Evolutionary conservation across 2,113 vertebrate genomes (phyloP).

Genomic region (Caracal caracal): DNA sequence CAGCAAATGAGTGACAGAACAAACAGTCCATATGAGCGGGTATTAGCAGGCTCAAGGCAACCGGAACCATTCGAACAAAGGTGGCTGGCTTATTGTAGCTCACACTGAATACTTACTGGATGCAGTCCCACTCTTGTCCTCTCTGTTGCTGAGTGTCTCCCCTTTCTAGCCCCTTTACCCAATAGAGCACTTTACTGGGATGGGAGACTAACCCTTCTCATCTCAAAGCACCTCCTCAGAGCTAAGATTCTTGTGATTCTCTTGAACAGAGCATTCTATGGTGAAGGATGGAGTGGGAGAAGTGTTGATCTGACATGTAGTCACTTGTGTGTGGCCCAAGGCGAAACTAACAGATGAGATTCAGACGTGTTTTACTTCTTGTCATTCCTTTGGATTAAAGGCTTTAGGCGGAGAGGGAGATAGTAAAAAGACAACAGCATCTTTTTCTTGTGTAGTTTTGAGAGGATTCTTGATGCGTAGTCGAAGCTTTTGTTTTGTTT

Average conservation of each 20-base stretch:
- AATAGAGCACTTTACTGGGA: background rate
- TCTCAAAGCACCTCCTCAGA: background rate
- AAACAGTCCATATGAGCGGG: too few species aligned
- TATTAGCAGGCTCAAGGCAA: background rate
- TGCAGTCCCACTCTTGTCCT: background rate
- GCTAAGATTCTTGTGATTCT: background rate
- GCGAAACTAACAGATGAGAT: background rate
- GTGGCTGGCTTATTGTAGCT: background rate
- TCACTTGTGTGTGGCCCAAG: background rate
- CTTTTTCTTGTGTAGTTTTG: background rate
- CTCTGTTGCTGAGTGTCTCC: background rate
- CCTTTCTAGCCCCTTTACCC: background rate
- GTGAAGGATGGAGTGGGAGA: background rate
- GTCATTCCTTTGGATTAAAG: background rate
- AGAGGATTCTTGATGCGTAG: background rate
- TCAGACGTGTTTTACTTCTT: background rate
- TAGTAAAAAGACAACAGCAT: background rate
- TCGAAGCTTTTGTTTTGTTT: background rate
- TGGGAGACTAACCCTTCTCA: background rate
- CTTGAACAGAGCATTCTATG: background rate
- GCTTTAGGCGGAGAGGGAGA: background rate
- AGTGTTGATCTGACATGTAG: background rate
- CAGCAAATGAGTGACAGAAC: background rate
- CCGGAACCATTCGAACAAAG: background rate
- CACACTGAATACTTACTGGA: background rate